These are phyloP conservation scores for Monoplex corrugatus DNA, from an alignment of 2,888 invertebrate species.

Conservation along the genomic window DNA sequence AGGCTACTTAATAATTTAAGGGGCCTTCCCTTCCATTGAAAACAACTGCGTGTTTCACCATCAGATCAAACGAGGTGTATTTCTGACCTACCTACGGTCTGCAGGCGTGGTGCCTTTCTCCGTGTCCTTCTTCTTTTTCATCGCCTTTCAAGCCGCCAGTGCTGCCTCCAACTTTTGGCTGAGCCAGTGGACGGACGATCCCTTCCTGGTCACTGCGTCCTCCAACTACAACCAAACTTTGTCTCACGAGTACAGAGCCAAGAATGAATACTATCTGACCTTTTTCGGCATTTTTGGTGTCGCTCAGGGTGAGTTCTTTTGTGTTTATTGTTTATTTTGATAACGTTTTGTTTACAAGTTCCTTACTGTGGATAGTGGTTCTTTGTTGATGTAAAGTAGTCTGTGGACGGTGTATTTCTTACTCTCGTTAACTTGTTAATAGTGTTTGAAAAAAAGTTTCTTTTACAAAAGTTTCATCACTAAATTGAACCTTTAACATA, in stretches of 20 bases:
- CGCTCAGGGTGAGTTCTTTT: slow-evolving; percentile 59
- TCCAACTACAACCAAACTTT: slow-evolving; percentile 53
- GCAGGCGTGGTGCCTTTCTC: slow-evolving; percentile 57
- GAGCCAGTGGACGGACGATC: slow-evolving; percentile 58
- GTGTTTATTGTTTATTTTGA: not conserved
- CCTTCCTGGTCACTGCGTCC: slow-evolving; percentile 49
- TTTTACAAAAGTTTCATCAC: no score
- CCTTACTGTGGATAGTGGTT: no score
- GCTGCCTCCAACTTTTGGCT: slow-evolving; percentile 59
- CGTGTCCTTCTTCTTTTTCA: slow-evolving; percentile 53
- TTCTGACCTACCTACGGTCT: slow-evolving; percentile 74
- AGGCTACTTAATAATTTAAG: no score
- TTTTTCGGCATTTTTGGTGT: slow-evolving; percentile 70
- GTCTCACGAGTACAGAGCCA: slow-evolving; percentile 55
- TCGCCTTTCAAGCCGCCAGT: slow-evolving; percentile 56
- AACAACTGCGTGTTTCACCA: no score
- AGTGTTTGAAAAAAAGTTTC: no score
- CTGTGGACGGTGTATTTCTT: no score
- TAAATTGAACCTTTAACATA: no score
- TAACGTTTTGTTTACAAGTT: no score
- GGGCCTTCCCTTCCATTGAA: no score
- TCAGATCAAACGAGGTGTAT: slow-evolving; percentile 77
- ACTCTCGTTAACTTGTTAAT: no score
- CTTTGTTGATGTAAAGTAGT: no score
- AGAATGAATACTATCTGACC: slow-evolving; percentile 67